Percentiles rank a stretch among this genome's conserved stretches.
Evolutionary conservation across 2,113 vertebrate genomes (phyloP).

Genomic region (Serilophus lunatus): DNA sequence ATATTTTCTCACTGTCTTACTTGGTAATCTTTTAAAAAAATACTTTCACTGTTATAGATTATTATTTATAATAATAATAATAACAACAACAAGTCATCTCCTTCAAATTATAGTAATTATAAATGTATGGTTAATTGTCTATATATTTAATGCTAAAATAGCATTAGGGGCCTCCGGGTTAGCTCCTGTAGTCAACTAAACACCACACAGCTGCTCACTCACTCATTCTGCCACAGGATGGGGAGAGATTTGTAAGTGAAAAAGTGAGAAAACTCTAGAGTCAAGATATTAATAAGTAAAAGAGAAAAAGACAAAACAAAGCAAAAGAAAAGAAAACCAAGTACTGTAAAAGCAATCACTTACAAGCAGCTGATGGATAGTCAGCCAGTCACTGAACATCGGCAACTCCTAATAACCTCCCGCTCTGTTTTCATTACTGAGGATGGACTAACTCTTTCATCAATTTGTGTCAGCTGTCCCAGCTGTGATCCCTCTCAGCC

Average conservation of each 20-base stretch:
- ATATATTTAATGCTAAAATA: neutral
- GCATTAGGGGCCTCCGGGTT: too few species aligned
- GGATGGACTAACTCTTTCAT: neutral
- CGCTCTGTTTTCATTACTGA: neutral
- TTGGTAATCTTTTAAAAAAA: neutral
- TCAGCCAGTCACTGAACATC: neutral
- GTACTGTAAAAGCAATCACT: too few species aligned
- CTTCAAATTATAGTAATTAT: neutral
- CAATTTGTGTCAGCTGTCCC: neutral
- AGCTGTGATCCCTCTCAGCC: neutral
- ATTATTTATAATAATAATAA: neutral
- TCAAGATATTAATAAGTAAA: neutral
- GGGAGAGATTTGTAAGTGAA: neutral
- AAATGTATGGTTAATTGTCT: neutral
- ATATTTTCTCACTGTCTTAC: neutral
- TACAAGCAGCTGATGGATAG: neutral
- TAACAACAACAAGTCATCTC: neutral
- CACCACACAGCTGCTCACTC: rapidly evolving
- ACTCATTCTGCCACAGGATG: neutral
- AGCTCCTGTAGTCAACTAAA: neutral
- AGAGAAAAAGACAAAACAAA: neutral
- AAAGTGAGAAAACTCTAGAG: neutral
- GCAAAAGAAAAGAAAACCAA: neutral
- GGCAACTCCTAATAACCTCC: neutral
- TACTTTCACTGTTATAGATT: neutral